Conservation (phyloP, 2,888 invertebrate genomes). For the Marronus borbonicus region DNA sequence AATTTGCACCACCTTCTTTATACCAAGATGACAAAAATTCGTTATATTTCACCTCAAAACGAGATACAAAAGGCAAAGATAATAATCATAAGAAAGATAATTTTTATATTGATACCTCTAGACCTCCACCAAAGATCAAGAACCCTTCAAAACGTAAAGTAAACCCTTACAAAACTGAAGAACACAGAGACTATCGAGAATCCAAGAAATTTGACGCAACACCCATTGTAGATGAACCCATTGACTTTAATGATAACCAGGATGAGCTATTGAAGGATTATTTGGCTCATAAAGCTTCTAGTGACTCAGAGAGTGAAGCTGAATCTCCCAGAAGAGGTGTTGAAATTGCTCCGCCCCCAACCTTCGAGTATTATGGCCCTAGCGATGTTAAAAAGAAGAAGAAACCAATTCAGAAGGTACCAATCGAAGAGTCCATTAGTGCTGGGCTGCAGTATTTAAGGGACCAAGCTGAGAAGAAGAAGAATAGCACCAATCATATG, state of each 20-base stretch:
- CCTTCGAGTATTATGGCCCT: conserved; percentile 78
- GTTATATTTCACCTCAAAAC: conserved; percentile 65
- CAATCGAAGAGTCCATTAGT: conserved; percentile 73
- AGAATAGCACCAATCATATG: conserved; percentile 53
- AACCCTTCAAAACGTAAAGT: conserved; percentile 54
- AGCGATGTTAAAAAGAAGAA: conserved; percentile 61
- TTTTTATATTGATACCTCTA: conserved; percentile 47
- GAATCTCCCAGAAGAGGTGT: conserved; percentile 64
- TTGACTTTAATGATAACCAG: conserved; percentile 50
- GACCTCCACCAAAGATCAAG: conserved; percentile 52
- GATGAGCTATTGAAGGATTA: conserved; percentile 44
- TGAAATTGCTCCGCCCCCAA: conserved; percentile 79
- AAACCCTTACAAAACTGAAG: conserved; percentile 58
- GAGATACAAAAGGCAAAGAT: conserved; percentile 50
- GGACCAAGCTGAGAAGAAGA: conserved; percentile 72
- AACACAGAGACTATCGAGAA: conserved; percentile 50
- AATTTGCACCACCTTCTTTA: conserved; percentile 82
- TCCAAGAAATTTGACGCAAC: conserved; percentile 60
- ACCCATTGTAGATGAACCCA: conserved; percentile 57
- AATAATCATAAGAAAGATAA: conserved; percentile 27
- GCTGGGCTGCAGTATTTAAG: conserved; percentile 74
- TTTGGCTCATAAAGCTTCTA: background rate
- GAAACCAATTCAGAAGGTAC: conserved; percentile 49
- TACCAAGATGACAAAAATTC: conserved; percentile 57
- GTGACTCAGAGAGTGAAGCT: conserved; percentile 4